Base-by-base conservation (phyloP, 2,797 vertebrate species). In the Anabacerthia variegaticeps region DNA sequence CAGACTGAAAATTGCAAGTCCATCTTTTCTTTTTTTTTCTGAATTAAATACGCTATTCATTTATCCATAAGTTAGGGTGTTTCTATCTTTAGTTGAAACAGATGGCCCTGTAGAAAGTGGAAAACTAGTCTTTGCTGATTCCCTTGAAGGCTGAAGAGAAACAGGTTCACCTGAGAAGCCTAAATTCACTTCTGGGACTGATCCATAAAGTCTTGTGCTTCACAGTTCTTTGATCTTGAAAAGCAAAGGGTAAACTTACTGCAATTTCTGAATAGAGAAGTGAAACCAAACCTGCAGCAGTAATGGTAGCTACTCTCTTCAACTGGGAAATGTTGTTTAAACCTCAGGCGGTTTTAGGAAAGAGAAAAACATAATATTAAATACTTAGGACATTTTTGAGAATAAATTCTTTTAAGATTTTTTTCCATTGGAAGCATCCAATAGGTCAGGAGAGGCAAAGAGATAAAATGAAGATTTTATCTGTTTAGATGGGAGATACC, bases 51-150 rank as follows among this genome's bases (percentile, higher is more conserved):
- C 26, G 3, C 14, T 69, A 41, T 22, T 72, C 41, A 44, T 85
- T 61, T 65, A 73, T 36, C 49, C 30, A 66, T 32, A 48, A 61
- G 39, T 15, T 43, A n/a, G 37, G 37, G 37, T 46, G 15, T 37
- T 73, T 86, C 67, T 87, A 18, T 83, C 59, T 55, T 76, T 55
- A 91, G 19, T 39, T 85, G 63, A 89, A 91, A 84, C 7, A 81
- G 21, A 30, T 7, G 23, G 30, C 9, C 6, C 18, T 68, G 15
- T 2, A 75, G 77, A 65, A 89, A 63, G 51, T 41, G 26, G 48
- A 66, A 71, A 78, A 52, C 16, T 24, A 71, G 32, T 37, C 34
- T 88, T 85, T 14, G 28, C 23, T 44, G 12, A 61, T 92, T 77
- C 13, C 56, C 19, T 46, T 5, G 4, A 92, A 92, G 23, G 32